Conservation (phyloP, 2,797 vertebrate genomes). For the Sebastes diaconus region DNA sequence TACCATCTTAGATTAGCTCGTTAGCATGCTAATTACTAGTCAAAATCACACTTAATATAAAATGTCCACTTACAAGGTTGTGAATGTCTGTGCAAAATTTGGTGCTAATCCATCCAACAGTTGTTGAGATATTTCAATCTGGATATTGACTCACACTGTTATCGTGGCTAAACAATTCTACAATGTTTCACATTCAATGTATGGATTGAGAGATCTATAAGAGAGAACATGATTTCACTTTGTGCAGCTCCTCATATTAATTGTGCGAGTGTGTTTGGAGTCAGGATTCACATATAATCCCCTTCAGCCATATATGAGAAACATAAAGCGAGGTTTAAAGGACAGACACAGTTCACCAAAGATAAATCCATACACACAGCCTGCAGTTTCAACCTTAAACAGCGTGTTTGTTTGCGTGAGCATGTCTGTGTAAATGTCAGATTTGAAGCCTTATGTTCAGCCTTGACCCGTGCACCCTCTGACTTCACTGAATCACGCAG, state of each 20-base stretch:
- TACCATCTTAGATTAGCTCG: background rate
- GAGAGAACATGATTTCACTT: background rate
- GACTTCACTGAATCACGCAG: background rate
- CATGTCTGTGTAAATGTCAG: background rate
- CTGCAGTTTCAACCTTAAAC: background rate
- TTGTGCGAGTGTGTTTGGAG: background rate
- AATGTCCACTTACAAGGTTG: no score
- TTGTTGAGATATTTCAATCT: background rate
- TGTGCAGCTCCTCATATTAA: background rate
- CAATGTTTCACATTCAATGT: background rate
- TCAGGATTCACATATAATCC: slow-evolving; percentile 32
- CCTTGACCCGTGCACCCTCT: background rate
- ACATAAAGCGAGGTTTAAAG: slow-evolving; percentile 25
- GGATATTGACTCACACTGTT: background rate
- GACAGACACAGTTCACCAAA: background rate
- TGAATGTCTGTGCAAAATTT: background rate
- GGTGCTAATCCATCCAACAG: no score
- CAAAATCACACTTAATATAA: no score
- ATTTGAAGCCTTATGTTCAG: background rate
- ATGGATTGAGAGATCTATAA: background rate
- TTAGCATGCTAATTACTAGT: no score
- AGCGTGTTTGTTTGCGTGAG: background rate
- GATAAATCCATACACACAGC: slow-evolving; percentile 1
- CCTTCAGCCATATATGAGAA: slow-evolving; percentile 17
- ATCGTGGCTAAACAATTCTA: background rate